Percentiles rank a stretch among this genome's conserved stretches.
These are phyloP conservation scores for Anastrepha ludens DNA, from an alignment of 1,140 invertebrate genomes.

Conservation along the genomic window DNA sequence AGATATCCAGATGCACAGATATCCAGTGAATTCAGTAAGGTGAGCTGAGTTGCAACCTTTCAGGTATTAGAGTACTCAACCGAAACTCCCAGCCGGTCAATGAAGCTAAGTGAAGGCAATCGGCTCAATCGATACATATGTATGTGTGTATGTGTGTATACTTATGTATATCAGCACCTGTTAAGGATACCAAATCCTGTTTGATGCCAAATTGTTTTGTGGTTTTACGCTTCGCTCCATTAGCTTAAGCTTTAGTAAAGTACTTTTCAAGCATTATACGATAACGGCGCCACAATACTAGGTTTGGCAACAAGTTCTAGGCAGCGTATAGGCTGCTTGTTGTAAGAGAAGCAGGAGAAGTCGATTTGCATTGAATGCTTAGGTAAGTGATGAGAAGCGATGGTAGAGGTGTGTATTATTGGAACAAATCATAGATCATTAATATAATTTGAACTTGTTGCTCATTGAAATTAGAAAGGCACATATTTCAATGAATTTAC, in stretches of 20 bases:
- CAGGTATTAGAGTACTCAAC: neutral
- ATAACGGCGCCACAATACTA: constrained; percentile 3
- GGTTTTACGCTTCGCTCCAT: constrained; percentile 41
- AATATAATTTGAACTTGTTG: too few relatives aligned
- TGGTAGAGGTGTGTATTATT: neutral
- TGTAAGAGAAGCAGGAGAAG: neutral
- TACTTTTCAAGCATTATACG: constrained; percentile 50
- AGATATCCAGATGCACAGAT: neutral
- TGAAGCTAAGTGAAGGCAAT: constrained; percentile 35
- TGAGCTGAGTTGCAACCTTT: neutral
- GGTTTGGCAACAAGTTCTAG: constrained; percentile 2
- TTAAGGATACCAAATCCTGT: constrained; percentile 41
- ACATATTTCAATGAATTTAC: too few relatives aligned
- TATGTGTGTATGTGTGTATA: neutral
- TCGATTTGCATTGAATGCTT: neutral
- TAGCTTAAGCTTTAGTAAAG: constrained; percentile 30
- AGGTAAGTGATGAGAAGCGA: neutral
- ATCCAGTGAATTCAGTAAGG: neutral
- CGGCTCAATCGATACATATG: neutral
- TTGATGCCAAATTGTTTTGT: constrained; percentile 52
- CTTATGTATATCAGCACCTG: neutral
- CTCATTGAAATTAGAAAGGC: too few relatives aligned
- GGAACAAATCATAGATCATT: neutral
- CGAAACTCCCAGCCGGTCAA: neutral
- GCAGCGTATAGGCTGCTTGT: neutral